These are phyloP conservation scores for Zapus hudsonius DNA, from an alignment of 2,113 vertebrate species.

Conservation along the genomic window DNA sequence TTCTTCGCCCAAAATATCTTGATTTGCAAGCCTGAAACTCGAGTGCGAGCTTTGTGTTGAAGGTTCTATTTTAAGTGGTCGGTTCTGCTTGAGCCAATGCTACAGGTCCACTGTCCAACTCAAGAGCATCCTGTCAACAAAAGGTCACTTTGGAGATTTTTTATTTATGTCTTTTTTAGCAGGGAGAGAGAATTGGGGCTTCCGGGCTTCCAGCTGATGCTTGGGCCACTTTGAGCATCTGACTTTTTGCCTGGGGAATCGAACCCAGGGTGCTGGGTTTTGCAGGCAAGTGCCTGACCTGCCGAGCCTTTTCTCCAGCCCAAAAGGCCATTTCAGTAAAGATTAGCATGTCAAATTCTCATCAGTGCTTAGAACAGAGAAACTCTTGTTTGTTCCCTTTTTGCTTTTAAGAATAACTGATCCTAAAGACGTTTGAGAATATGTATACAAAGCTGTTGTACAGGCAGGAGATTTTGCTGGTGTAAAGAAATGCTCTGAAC, in stretches of 20 bases:
- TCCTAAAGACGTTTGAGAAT: not conserved
- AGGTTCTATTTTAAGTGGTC: slow-evolving; percentile 35
- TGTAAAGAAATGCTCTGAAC: not conserved
- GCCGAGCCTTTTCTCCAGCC: no score
- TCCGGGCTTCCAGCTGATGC: no score
- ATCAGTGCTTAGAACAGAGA: not conserved
- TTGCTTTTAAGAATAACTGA: no score
- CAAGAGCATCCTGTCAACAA: not conserved
- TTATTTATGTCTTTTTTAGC: no score
- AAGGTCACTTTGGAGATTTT: no score
- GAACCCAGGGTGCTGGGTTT: no score
- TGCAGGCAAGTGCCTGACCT: no score
- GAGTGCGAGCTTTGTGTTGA: not conserved
- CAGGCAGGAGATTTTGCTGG: not conserved
- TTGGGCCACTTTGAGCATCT: no score
- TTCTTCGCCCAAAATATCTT: slow-evolving; percentile 24
- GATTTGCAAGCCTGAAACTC: slow-evolving; percentile 32
- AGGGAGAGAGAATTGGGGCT: no score
- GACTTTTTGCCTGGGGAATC: no score
- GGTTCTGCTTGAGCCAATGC: slow-evolving; percentile 47
- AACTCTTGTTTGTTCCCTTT: no score
- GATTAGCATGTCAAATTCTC: not conserved
- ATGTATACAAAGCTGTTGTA: not conserved
- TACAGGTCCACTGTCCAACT: not conserved
- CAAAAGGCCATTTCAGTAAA: slow-evolving; percentile 54